Evolutionary conservation across 30 jellyfish, hydroid and myxozoan species (phyloP).

Genomic region (Nemopilema nomurai): DNA sequence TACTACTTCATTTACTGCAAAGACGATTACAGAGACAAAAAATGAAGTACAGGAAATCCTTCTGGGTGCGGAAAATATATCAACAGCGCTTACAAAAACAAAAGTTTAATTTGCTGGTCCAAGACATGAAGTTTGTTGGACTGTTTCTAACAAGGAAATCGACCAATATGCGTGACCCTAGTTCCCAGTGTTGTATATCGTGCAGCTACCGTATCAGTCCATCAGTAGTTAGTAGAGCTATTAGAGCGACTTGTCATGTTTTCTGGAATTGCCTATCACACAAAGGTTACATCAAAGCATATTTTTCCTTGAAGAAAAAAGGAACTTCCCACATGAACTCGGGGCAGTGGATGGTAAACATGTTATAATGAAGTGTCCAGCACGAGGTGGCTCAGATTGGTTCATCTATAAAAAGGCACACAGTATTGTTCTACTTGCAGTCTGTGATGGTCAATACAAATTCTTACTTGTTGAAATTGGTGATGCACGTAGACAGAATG

Average conservation of each 20-base stretch:
- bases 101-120: no score
- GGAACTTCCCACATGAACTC: no score
- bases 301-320: neutral
- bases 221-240: no score
- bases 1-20: no score
- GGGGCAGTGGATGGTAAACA: slow-evolving; percentile 5
- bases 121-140: no score
- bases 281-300: neutral
- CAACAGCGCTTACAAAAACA: no score
- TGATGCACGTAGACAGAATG: slow-evolving; percentile 20
- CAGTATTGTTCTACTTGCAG: slow-evolving; percentile 4
- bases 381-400: neutral
- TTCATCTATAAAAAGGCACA: neutral
- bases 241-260: no score
- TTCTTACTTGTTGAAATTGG: slow-evolving; percentile 8
- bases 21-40: no score
- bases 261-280: neutral
- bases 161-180: slow-evolving; percentile 11
- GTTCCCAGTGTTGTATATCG: no score
- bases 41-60: no score
- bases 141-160: slow-evolving; percentile 7
- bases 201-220: no score
- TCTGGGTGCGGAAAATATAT: no score
- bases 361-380: slow-evolving; percentile 7
- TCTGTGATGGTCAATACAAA: slow-evolving; percentile 1